A percentile compares a stretch with the other conserved stretches of the same genome.
Conservation (phyloP, 2,888 invertebrate genomes). For the Drymonia ruficornis region DNA sequence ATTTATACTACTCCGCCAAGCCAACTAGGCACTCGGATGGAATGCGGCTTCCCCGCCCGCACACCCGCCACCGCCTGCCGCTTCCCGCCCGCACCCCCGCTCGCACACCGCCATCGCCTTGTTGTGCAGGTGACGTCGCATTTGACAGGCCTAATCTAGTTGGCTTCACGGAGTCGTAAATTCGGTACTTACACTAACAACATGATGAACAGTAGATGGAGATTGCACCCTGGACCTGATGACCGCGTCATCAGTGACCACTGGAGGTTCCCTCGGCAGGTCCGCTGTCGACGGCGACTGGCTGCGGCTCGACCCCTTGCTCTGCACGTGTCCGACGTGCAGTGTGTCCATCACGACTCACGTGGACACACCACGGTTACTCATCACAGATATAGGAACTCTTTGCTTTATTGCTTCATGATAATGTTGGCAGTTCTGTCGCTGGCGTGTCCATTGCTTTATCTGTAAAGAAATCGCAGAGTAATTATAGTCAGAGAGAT, state of each 20-base stretch:
- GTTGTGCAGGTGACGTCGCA: too few relatives aligned
- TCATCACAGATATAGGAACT: constrained; percentile 26
- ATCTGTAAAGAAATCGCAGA: constrained; percentile 36
- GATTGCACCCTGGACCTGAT: constrained; percentile 78
- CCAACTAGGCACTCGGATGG: too few relatives aligned
- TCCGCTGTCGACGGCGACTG: constrained; percentile 85
- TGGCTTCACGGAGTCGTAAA: too few relatives aligned
- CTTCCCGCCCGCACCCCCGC: too few relatives aligned
- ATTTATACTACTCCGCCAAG: too few relatives aligned
- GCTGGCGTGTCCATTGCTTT: constrained; percentile 47
- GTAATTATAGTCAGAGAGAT: not conserved
- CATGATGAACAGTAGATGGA: constrained; percentile 73
- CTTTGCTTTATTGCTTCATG: constrained; percentile 24
- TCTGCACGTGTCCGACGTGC: constrained; percentile 78
- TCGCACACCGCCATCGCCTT: too few relatives aligned
- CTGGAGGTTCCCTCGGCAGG: constrained; percentile 71
- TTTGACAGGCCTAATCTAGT: too few relatives aligned
- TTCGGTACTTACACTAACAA: constrained; percentile 63
- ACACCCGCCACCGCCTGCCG: too few relatives aligned
- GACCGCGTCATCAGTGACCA: constrained; percentile 72
- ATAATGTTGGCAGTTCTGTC: constrained; percentile 20
- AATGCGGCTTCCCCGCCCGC: too few relatives aligned
- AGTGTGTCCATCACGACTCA: constrained; percentile 69
- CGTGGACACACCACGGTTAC: constrained; percentile 12
- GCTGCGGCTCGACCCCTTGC: constrained; percentile 86